Conservation (phyloP, 64 coral and sea anemone species). For the Anthopleura sola region DNA sequence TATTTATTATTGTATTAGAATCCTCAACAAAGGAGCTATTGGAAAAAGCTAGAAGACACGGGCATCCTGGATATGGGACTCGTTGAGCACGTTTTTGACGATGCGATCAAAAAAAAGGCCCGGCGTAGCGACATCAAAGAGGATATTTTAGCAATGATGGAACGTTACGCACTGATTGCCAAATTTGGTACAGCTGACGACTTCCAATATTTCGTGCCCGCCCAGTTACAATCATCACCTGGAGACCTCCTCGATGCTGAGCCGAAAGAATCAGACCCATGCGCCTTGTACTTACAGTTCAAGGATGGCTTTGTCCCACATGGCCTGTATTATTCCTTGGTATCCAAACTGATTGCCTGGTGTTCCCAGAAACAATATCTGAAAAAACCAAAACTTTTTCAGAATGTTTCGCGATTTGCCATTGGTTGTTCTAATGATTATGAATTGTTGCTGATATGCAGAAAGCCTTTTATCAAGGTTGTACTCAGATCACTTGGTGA, state of each 20-base stretch:
- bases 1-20: conserved; percentile 16
- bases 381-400: conserved; percentile 41
- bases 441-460: conserved; percentile 40
- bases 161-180: conserved; percentile 49
- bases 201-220: conserved; percentile 34
- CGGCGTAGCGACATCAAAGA: neutral
- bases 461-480: conserved; percentile 37
- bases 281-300: conserved; percentile 38
- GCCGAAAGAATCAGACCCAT: conserved; percentile 13
- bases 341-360: conserved; percentile 35
- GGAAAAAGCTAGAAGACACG: conserved; percentile 39
- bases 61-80: conserved; percentile 33
- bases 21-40: conserved; percentile 13
- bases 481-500: conserved; percentile 21
- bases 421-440: neutral
- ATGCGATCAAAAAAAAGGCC: neutral
- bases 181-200: neutral
- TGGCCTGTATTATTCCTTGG: conserved; percentile 24
- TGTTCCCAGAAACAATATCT: neutral
- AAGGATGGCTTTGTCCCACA: conserved; percentile 48
- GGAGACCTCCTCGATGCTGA: conserved; percentile 18
- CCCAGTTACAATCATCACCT: conserved; percentile 39
- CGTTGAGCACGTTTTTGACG: conserved; percentile 33
- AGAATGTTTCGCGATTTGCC: conserved; percentile 29
- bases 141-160: conserved; percentile 52